Evolutionary conservation across 92 coral and sea anemone species (phyloP), one percentile per base, ranked within the genome.

Genomic region (Zoanthus solanderi): DNA sequence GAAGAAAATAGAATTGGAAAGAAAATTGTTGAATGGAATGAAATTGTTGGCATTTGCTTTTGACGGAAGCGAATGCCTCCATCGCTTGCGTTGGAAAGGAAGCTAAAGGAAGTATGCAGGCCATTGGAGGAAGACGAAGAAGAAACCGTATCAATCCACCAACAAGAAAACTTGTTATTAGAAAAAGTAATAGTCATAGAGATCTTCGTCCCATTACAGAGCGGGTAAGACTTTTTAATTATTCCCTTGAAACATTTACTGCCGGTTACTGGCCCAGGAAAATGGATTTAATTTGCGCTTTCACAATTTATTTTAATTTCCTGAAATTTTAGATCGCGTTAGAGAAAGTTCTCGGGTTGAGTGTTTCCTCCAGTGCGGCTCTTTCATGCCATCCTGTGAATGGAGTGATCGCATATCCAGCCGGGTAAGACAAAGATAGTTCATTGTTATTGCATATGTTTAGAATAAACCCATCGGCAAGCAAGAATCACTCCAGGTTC

Each of bases 131-230:
- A 42, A 91, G 93, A 83, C 93, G 89, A 79, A 94, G 88, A 66
- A 95, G 88, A 73, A 95, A 92, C 13, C 88, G 98, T 58, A 86
- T 95, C 16, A 95, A 94, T 9, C 96, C 98, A 61, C 99, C 98
- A 45, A 97, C 99, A 50, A 91, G 98, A 88, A 91, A 91, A 78
- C 98, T 97, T 48, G 96, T 97, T 12, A 92, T 95, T 7, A 95
- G 98, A 74, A 97, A 97, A 84, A 96, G 96, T 56, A 95, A 94
- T 89, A 97, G 99, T 65, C 97, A 95, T 7, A 85, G 98, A 78
- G 99, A 97, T 76, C 91, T 97, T 29, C 95, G 99, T 58, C 97
- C 97, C 42, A 79, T 97, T 11, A 94, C 97, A 5, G 99, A 97
- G 81, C 88, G 99, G 92, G 99, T 97, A 83, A 47, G 98, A 83